These are phyloP conservation scores for Aix galericulata DNA, from an alignment of 2,113 vertebrate genomes.

Conservation along the genomic window DNA sequence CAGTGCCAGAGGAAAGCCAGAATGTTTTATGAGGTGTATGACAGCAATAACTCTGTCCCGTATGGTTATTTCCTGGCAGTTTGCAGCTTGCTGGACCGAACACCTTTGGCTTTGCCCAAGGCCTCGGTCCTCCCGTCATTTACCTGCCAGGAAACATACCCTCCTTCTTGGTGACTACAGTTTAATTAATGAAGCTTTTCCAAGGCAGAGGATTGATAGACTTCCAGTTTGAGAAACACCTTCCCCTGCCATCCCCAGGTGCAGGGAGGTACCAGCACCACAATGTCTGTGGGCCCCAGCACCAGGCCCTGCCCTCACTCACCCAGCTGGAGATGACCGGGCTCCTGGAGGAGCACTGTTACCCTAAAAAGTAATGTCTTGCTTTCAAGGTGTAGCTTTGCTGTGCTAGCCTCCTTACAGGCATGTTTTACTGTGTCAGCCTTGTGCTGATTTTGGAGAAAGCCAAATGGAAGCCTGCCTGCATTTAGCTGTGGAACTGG, in stretches of 20 bases:
- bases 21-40: not conserved
- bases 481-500: not conserved
- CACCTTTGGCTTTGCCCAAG: slow-evolving; percentile 25
- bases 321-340: not conserved
- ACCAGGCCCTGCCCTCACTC: not conserved
- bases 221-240: slow-evolving; percentile 20
- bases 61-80: slow-evolving; percentile 46
- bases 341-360: not conserved
- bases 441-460: not conserved
- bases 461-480: not conserved
- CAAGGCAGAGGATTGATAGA: not conserved
- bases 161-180: not conserved
- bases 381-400: not conserved
- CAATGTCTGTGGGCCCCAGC: rapidly evolving
- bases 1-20: slow-evolving; percentile 7
- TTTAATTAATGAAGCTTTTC: slow-evolving; percentile 42
- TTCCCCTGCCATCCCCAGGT: not conserved
- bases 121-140: slow-evolving; percentile 17
- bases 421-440: not conserved
- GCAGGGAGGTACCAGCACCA: not conserved
- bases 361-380: not conserved
- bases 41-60: not conserved
- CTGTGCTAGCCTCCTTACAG: not conserved
- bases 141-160: slow-evolving; percentile 36
- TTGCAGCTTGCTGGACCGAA: slow-evolving; percentile 31